Evolutionary conservation across 1,140 invertebrate genomes (phyloP), one percentile per base, ranked within the genome.

Genomic region (Heliconius congener): DNA sequence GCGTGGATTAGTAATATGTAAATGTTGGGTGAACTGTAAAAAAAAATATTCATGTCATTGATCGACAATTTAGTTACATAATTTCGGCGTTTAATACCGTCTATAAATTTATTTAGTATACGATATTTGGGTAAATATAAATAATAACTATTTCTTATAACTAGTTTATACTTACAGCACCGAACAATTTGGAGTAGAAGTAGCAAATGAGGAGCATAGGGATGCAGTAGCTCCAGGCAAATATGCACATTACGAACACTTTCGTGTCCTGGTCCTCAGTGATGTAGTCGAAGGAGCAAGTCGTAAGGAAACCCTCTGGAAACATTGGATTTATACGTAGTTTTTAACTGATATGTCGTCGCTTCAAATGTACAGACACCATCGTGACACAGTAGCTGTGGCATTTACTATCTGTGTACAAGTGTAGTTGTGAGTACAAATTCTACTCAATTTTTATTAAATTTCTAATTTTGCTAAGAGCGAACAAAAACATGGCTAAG

Each of bases 231-330:
- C 96, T 95, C 96, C 96, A 97, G 3, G 95, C 85, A 85, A 97
- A 97, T 80, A 97, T 97, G 60, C 94, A 93, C 0, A 93, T 95
- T 0, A 97, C 96, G 87, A 97, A 98, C 1, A 96, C 95, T 78
- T 95, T 96, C 1, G 96, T 97, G 70, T 96, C 96, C 71, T 96
- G 94, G 85, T 97, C 96, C 1, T 97, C 96, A 9, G 96, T 96
- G 60, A 97, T 93, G 86, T 96, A 97, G 86, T 97, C 97, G 81
- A 97, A 97, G 11, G 96, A 96, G 87, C 97, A 97, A 1, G 96
- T 97, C 2, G 97, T 97, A 52, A 97, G 94, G 87, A 96, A 97
- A 16, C 97, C 97, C 95, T 97, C 97, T 96, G 91, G 23, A 30
- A 66, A 66, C 11, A n/a, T 27, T 5, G 5, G n/a, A 66, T 66